Evolutionary conservation across 53 echinoderm and acorn worm genomes (phyloP).

Genomic region (Arbacia lixula): DNA sequence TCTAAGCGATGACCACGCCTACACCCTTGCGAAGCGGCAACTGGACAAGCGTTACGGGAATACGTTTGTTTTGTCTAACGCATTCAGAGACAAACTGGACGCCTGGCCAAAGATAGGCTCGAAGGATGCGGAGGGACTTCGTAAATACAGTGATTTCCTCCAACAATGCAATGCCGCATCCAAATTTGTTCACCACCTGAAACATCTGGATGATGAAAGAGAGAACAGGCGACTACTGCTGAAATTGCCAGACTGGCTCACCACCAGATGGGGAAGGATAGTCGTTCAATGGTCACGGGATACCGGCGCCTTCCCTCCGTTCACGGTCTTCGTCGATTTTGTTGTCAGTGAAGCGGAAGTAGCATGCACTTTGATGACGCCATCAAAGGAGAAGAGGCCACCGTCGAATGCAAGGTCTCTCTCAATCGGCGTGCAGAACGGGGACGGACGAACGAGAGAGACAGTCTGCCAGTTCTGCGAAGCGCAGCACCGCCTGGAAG

Average conservation of each 20-base stretch:
- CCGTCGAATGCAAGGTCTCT: background rate
- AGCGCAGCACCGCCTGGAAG: conserved; percentile 38
- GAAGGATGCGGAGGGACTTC: conserved; percentile 22
- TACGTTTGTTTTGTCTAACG: conserved; percentile 47
- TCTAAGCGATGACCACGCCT: conserved; percentile 12
- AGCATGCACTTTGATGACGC: background rate
- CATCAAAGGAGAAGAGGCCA: background rate
- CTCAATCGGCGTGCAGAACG: background rate
- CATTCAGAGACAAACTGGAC: conserved; percentile 32
- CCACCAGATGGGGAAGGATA: background rate
- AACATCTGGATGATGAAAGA: conserved; percentile 23
- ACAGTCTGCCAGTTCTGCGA: conserved; percentile 15
- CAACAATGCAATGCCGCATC: conserved; percentile 35
- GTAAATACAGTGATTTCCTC: conserved; percentile 23
- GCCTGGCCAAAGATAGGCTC: conserved; percentile 43
- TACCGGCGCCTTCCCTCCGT: conserved; percentile 22
- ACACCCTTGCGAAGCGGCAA: conserved; percentile 1
- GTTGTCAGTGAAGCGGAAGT: background rate
- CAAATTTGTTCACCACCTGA: conserved; percentile 21
- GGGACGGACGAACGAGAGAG: background rate
- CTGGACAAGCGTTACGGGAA: conserved; percentile 35
- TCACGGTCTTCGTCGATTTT: conserved; percentile 10
- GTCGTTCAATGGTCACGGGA: conserved; percentile 15
- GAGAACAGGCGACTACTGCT: background rate
- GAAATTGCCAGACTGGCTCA: conserved; percentile 37